phyloP scores from a whole-genome alignment of 2,888 invertebrate species.

The Trimorus sp. region DNA sequence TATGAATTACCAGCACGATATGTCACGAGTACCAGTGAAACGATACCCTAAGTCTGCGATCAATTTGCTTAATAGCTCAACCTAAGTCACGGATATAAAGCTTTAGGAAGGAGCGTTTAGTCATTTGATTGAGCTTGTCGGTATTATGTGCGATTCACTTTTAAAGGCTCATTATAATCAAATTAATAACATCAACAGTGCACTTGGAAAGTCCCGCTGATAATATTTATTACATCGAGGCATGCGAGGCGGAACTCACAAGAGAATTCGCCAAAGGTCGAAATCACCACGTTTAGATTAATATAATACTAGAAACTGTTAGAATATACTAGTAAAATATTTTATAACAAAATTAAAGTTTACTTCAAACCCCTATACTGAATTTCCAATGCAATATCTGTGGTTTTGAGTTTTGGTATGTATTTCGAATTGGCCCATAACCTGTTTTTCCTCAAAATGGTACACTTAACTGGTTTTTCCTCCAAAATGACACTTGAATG shows the following conservation, averaged over 20 bases:
- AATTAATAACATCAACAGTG: slow-evolving; percentile 76
- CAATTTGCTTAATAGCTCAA: slow-evolving; percentile 75
- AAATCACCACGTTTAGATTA: too few species aligned
- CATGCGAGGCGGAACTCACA: slow-evolving; percentile 70
- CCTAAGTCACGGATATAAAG: slow-evolving; percentile 69
- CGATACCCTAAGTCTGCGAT: slow-evolving; percentile 35
- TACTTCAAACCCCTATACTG: too few species aligned
- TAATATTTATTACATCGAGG: slow-evolving; percentile 73
- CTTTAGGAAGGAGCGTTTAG: slow-evolving; percentile 70
- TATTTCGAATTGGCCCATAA: too few species aligned
- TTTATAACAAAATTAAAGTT: too few species aligned
- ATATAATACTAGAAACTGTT: too few species aligned
- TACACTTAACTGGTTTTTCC: too few species aligned
- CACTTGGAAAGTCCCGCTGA: slow-evolving; percentile 65
- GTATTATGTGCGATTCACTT: slow-evolving; percentile 75
- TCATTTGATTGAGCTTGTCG: slow-evolving; percentile 73
- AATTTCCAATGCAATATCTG: too few species aligned
- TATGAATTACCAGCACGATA: slow-evolving; percentile 23
- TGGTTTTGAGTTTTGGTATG: too few species aligned
- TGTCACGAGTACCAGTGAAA: slow-evolving; percentile 33
- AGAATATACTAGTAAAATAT: too few species aligned
- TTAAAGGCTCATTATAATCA: slow-evolving; percentile 80
- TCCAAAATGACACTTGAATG: too few species aligned
- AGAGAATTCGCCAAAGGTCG: too few species aligned
- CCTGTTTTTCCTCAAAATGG: too few species aligned